Conservation (phyloP, 2,888 invertebrate species). For the Invenusta paracnida region DNA sequence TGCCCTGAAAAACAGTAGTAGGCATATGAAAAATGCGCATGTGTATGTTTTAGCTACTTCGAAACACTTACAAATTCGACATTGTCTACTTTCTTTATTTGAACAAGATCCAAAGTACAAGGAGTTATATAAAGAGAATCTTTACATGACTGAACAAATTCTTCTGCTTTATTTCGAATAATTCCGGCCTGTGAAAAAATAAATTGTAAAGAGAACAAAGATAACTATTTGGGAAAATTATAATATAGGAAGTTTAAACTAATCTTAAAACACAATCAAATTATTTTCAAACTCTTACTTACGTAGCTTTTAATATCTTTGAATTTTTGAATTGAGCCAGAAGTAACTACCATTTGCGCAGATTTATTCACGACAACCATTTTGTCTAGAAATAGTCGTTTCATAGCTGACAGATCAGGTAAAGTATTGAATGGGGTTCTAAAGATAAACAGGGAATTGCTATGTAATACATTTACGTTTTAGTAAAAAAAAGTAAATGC, state of each 20-base stretch:
- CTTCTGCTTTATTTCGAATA: not conserved
- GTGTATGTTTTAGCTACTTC: no score
- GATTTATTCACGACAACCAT: not conserved
- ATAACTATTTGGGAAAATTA: no score
- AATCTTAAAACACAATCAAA: no score
- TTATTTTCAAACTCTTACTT: no score
- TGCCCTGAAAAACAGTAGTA: not conserved
- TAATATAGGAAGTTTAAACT: no score
- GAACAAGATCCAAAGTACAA: not conserved
- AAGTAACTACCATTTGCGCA: not conserved
- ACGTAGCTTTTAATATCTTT: not conserved
- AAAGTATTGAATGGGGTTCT: not conserved
- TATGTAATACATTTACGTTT: no score
- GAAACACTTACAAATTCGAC: not conserved
- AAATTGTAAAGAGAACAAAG: no score
- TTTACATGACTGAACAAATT: not conserved
- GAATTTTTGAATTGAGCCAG: not conserved
- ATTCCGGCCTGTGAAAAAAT: not conserved
- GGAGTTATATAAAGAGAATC: not conserved
- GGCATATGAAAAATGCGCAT: not conserved
- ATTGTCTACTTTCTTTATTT: not conserved
- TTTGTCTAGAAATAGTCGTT: not conserved
- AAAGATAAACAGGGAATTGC: no score
- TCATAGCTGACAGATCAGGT: not conserved
- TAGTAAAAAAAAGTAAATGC: no score